Evolutionary conservation across 2,113 vertebrate species (phyloP).

Genomic region (Epinephelus fuscoguttatus): DNA sequence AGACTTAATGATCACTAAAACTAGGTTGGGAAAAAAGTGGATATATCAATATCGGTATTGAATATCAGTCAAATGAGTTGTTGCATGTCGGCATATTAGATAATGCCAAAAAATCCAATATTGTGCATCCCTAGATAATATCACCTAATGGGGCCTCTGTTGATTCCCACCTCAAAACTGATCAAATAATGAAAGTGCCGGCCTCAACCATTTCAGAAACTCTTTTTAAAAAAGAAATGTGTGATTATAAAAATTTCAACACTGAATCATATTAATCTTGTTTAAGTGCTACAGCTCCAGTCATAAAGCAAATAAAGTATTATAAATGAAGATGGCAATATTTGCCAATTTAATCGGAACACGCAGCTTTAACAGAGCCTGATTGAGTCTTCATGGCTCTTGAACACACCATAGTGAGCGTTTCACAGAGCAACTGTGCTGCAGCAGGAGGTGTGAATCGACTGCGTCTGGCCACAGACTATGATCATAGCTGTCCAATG

Average conservation of each 20-base stretch:
- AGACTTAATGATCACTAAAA: too few relatives aligned
- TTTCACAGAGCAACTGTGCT: constrained; percentile 50
- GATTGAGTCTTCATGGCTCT: constrained; percentile 45
- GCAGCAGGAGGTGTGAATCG: constrained; percentile 58
- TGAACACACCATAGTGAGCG: constrained; percentile 37
- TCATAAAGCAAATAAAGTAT: neutral
- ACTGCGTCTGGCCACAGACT: constrained; percentile 12
- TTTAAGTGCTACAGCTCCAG: neutral
- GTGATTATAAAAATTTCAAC: neutral
- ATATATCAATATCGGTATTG: too few relatives aligned
- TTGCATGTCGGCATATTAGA: too few relatives aligned
- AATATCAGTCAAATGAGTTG: too few relatives aligned
- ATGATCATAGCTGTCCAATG: constrained; percentile 33
- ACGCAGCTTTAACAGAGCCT: constrained; percentile 11
- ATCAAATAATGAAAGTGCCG: neutral
- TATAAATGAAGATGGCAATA: neutral
- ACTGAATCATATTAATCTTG: neutral
- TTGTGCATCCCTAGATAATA: too few relatives aligned
- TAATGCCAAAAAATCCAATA: too few relatives aligned
- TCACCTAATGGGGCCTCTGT: too few relatives aligned
- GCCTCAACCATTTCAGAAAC: neutral
- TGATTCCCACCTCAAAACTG: neutral
- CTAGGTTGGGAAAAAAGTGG: too few relatives aligned
- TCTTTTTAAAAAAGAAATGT: neutral
- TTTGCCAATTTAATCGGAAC: neutral